These are phyloP conservation scores for Drosophila paranaensis DNA, from an alignment of 2,888 invertebrate genomes.

Conservation along the genomic window DNA sequence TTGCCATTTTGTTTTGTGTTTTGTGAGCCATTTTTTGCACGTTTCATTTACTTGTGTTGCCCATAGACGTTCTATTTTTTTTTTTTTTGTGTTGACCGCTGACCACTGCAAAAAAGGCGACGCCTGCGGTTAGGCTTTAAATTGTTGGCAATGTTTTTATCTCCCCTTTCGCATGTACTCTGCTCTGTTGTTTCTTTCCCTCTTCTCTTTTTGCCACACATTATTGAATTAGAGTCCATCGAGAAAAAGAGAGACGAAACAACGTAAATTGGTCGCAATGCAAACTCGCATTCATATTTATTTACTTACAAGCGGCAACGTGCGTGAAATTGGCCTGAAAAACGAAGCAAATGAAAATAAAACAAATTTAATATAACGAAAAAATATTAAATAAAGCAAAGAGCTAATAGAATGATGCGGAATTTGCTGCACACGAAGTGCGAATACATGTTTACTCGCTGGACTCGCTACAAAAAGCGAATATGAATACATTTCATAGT, in stretches of 20 bases:
- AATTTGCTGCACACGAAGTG: not conserved
- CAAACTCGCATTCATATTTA: constrained; percentile 10
- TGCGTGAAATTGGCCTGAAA: not conserved
- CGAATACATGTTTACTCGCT: not conserved
- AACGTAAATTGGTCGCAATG: not conserved
- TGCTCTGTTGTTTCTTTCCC: constrained; percentile 3
- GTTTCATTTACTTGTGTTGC: constrained; percentile 20
- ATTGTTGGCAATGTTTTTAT: constrained; percentile 66
- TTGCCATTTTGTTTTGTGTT: constrained; percentile 60
- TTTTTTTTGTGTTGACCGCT: constrained; percentile 37
- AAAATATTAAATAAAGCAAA: not conserved
- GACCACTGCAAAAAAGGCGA: constrained; percentile 53
- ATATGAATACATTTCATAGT: constrained; percentile 1
- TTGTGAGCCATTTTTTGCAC: constrained; percentile 22
- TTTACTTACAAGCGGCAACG: not conserved
- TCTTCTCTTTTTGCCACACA: constrained; percentile 23
- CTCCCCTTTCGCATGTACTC: constrained; percentile 1
- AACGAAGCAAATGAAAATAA: not conserved
- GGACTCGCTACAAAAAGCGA: not conserved
- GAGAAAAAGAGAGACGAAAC: constrained; percentile 1
- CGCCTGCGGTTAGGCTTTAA: constrained; percentile 71
- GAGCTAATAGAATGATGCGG: not conserved
- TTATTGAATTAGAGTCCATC: constrained; percentile 67
- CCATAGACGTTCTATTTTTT: constrained; percentile 30
- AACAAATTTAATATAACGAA: not conserved